phyloP scores from a whole-genome alignment of 2,797 vertebrate genomes.

The Serranus cabrilla region DNA sequence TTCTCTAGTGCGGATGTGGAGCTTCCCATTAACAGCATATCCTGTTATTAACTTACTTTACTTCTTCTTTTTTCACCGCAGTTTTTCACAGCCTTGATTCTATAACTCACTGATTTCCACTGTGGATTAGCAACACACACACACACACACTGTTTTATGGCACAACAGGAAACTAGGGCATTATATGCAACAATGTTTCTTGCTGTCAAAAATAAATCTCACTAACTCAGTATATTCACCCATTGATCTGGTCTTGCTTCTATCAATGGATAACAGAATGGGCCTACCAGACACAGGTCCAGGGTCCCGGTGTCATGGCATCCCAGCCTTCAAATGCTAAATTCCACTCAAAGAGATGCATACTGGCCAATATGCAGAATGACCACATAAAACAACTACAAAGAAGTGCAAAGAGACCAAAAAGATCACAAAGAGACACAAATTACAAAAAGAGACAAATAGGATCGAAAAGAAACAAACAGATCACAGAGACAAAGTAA shows the following conservation, averaged over 20 bases:
- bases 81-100: slow-evolving; percentile 3
- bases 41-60: background rate
- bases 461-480: too few relatives aligned
- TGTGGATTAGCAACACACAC: slow-evolving; percentile 4
- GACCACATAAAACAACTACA: too few relatives aligned
- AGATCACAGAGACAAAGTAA: too few relatives aligned
- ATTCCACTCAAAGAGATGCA: too few relatives aligned
- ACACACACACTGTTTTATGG: background rate
- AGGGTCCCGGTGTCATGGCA: too few relatives aligned
- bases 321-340: too few relatives aligned
- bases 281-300: too few relatives aligned
- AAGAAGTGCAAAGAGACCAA: too few relatives aligned
- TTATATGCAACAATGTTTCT: background rate
- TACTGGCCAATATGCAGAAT: too few relatives aligned
- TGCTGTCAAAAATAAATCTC: background rate
- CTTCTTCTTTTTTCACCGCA: background rate
- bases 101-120: slow-evolving; percentile 2
- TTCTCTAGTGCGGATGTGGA: background rate
- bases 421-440: too few relatives aligned
- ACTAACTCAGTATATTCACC: background rate
- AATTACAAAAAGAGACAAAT: too few relatives aligned
- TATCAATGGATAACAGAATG: background rate
- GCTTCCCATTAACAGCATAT: background rate
- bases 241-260: background rate
- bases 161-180: background rate